A percentile compares a stretch with the other conserved stretches of the same genome.
phyloP scores from a whole-genome alignment of 2,113 vertebrate species.

The Phoxinus phoxinus region DNA sequence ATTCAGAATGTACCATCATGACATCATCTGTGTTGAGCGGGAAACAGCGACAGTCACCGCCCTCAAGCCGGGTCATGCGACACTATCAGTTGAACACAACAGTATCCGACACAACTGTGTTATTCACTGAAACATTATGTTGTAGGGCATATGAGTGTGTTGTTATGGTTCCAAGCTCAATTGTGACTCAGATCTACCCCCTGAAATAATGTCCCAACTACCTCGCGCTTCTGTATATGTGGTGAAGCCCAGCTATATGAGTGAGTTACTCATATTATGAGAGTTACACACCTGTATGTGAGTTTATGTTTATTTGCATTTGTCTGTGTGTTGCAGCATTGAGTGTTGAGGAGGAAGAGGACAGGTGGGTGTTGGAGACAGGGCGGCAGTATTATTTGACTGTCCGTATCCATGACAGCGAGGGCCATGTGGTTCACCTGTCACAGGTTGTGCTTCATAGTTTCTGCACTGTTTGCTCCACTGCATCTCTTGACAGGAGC shows the following conservation, averaged over 20 bases:
- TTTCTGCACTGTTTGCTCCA: conserved; percentile 16
- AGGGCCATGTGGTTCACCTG: conserved; percentile 67
- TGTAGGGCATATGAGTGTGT: not conserved
- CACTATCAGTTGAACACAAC: conserved; percentile 65
- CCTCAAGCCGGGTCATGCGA: conserved; percentile 62
- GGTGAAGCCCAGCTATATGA: conserved; percentile 69
- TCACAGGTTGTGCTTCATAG: conserved; percentile 67
- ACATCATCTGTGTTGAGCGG: conserved; percentile 60
- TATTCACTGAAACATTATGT: not conserved
- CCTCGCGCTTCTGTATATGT: conserved; percentile 65
- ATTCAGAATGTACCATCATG: conserved; percentile 2
- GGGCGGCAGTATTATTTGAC: conserved; percentile 60
- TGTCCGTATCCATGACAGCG: conserved; percentile 69
- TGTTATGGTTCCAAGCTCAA: conserved; percentile 31
- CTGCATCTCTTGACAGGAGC: not conserved
- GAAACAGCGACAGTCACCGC: conserved; percentile 65
- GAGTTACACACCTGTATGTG: not conserved
- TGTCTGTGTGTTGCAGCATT: conserved; percentile 62
- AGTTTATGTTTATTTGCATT: not conserved
- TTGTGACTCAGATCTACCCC: conserved; percentile 63
- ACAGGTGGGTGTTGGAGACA: conserved; percentile 70
- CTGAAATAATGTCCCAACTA: conserved; percentile 64
- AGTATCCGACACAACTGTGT: conserved; percentile 56
- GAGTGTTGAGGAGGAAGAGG: conserved; percentile 58
- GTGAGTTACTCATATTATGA: conserved; percentile 29